Conservation (phyloP, 2,888 invertebrate genomes). For the Chrysina gloriosa region DNA sequence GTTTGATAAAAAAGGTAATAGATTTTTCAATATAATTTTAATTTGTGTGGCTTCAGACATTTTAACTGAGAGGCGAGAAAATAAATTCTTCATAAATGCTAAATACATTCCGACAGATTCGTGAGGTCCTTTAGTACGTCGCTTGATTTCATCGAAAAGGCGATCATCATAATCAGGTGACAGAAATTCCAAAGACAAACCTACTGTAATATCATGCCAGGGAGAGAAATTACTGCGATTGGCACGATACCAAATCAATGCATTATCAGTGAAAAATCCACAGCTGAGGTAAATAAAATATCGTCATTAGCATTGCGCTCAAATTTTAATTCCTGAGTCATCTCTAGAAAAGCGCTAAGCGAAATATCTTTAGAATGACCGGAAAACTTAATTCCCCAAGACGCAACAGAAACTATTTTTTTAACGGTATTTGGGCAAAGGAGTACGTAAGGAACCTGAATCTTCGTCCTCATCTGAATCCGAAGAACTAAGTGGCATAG, state of each 20-base stretch:
- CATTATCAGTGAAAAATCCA: no score
- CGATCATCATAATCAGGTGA: constrained; percentile 49
- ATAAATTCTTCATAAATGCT: constrained; percentile 35
- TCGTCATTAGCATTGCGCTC: no score
- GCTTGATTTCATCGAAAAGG: constrained; percentile 49
- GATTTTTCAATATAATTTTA: constrained; percentile 22
- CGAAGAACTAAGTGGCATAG: no score
- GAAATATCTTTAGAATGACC: no score
- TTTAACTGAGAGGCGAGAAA: constrained; percentile 9
- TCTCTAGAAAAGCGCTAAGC: no score
- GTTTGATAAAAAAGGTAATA: constrained; percentile 29
- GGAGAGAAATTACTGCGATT: neutral
- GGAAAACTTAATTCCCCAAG: no score
- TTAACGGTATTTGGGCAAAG: no score
- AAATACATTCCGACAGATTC: constrained; percentile 47
- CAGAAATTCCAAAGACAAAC: constrained; percentile 43
- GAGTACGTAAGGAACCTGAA: no score
- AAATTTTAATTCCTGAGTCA: no score
- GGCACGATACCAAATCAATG: constrained; percentile 43
- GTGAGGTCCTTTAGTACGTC: constrained; percentile 49
- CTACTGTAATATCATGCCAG: constrained; percentile 38
- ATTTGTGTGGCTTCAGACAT: constrained; percentile 12
- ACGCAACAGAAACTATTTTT: no score
- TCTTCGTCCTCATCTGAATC: no score
- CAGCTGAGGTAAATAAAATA: no score